Percentiles rank a stretch among this genome's conserved stretches.
Conservation (phyloP, 2,888 invertebrate species). For the Rambutsinella grinnellia region DNA sequence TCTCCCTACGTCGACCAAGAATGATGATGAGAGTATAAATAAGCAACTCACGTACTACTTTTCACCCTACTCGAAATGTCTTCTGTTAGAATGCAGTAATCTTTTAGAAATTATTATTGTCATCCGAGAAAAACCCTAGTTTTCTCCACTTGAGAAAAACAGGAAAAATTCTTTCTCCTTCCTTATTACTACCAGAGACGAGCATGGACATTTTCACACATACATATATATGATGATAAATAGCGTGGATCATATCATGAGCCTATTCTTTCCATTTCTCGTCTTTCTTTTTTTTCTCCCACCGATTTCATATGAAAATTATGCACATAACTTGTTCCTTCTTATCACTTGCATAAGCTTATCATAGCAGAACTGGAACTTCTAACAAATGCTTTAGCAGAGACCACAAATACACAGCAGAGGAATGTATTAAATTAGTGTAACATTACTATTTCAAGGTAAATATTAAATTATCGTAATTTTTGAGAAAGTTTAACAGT, state of each 20-base stretch:
- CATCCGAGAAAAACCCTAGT: constrained; percentile 13
- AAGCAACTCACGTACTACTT: constrained; percentile 49
- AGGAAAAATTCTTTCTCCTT: too few relatives aligned
- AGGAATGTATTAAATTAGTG: too few relatives aligned
- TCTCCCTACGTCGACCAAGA: background rate
- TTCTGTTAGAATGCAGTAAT: constrained; percentile 16
- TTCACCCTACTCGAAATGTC: constrained; percentile 22
- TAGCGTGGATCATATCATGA: constrained; percentile 40
- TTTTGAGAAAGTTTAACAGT: too few relatives aligned
- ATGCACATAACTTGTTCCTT: constrained; percentile 30
- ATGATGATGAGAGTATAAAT: constrained; percentile 30
- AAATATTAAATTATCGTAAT: too few relatives aligned
- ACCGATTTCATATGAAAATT: constrained; percentile 45
- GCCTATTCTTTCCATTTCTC: constrained; percentile 15
- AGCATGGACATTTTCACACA: background rate
- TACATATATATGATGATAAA: constrained; percentile 27
- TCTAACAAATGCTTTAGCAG: too few relatives aligned
- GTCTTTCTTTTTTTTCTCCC: constrained; percentile 6
- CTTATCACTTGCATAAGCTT: too few relatives aligned
- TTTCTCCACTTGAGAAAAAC: constrained; percentile 13
- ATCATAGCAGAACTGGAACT: too few relatives aligned
- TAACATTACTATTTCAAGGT: too few relatives aligned
- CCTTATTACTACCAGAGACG: background rate
- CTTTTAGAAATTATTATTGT: constrained; percentile 45
- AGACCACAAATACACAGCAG: too few relatives aligned